Conservation (phyloP, 2,888 invertebrate genomes). For the Mamestra brassicae region DNA sequence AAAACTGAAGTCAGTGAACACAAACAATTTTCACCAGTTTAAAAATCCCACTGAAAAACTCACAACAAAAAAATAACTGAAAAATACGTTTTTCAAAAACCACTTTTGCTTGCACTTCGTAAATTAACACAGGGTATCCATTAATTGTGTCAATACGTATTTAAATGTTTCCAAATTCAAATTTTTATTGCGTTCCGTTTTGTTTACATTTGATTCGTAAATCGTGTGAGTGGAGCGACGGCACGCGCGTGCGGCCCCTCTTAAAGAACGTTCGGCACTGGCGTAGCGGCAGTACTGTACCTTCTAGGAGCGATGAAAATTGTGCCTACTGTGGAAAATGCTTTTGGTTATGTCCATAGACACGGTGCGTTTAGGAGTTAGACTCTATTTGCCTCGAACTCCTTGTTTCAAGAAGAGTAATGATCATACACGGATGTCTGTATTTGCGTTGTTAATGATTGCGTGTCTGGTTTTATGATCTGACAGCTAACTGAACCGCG, state of each 20-base stretch:
- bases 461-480: slow-evolving; percentile 37
- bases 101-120: slow-evolving; percentile 56
- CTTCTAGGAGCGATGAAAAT: slow-evolving; percentile 75
- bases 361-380: slow-evolving; percentile 5
- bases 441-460: slow-evolving; percentile 26
- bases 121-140: slow-evolving; percentile 23
- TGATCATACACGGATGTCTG: slow-evolving; percentile 1
- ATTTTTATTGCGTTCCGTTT: slow-evolving; percentile 60
- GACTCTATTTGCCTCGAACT: slow-evolving; percentile 34
- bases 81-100: slow-evolving; percentile 27
- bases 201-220: slow-evolving; percentile 79
- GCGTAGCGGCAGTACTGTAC: slow-evolving; percentile 41
- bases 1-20: slow-evolving; percentile 69
- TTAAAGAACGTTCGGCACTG: slow-evolving; percentile 72
- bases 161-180: slow-evolving; percentile 26
- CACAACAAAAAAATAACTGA: slow-evolving; percentile 49
- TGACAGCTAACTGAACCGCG: slow-evolving; percentile 15
- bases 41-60: slow-evolving; percentile 67
- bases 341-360: slow-evolving; percentile 71
- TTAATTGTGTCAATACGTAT: slow-evolving; percentile 23
- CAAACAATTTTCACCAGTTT: slow-evolving; percentile 65
- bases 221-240: slow-evolving; percentile 46
- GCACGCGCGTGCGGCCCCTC: slow-evolving; percentile 67
- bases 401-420: slow-evolving; percentile 27
- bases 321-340: slow-evolving; percentile 81